A percentile compares a stretch with the other conserved stretches of the same genome.
These are phyloP conservation scores for Setipinna tenuifilis DNA, from an alignment of 2,797 vertebrate species.

Conservation along the genomic window DNA sequence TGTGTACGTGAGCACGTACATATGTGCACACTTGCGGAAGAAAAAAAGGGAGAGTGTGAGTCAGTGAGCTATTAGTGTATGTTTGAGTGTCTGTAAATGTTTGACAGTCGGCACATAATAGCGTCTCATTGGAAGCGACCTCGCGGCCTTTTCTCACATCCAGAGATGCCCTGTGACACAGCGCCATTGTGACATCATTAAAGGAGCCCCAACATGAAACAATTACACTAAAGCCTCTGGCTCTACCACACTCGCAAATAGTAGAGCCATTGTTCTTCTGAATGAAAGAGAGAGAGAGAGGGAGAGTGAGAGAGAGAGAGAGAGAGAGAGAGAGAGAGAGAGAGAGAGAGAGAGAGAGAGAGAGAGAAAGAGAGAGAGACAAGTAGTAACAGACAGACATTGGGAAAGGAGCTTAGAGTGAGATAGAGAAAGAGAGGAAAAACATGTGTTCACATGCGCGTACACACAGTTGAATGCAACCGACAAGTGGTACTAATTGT, in stretches of 20 bases:
- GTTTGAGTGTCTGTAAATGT: conserved; percentile 21
- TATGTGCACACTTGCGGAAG: background rate
- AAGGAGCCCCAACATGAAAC: conserved; percentile 8
- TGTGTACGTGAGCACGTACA: background rate
- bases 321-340: background rate
- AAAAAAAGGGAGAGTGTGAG: background rate
- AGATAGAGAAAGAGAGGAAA: background rate
- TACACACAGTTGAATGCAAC: no score
- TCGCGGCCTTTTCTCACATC: conserved; percentile 9
- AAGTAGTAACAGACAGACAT: background rate
- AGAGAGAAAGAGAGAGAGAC: background rate
- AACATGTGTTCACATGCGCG: no score
- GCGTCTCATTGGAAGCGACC: conserved; percentile 3
- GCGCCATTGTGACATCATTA: background rate
- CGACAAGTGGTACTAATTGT: no score
- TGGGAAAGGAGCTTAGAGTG: background rate
- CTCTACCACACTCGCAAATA: conserved; percentile 3
- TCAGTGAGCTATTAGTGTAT: background rate
- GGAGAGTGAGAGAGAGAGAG: background rate
- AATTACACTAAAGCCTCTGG: background rate
- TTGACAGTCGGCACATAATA: background rate
- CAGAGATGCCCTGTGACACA: conserved; percentile 13
- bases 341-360: conserved; percentile 6
- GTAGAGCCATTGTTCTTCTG: conserved; percentile 10
- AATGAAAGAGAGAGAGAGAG: background rate